A percentile compares a stretch with the other conserved stretches of the same genome.
These are phyloP conservation scores for Drosophila quinaria DNA, from an alignment of 2,888 invertebrate species.

Conservation along the genomic window DNA sequence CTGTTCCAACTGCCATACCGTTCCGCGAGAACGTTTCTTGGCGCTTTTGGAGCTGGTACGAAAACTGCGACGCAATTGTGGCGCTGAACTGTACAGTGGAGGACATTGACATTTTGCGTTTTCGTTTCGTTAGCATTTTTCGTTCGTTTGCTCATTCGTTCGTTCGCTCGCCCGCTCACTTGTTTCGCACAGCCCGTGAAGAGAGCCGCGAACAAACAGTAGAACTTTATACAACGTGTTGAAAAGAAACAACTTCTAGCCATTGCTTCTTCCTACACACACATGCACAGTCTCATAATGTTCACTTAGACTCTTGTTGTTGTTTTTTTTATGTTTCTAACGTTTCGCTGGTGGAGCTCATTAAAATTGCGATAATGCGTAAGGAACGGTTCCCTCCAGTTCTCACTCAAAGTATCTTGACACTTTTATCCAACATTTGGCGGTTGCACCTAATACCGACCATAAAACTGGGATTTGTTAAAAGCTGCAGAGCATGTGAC, in stretches of 20 bases:
- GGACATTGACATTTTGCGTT: conserved; percentile 85
- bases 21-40: conserved; percentile 65
- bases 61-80: conserved; percentile 82
- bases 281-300: neutral
- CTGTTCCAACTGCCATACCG: conserved; percentile 65
- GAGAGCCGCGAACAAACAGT: conserved; percentile 25
- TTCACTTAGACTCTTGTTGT: conserved; percentile 14
- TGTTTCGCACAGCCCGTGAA: conserved; percentile 56
- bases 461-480: conserved; percentile 42
- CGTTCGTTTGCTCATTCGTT: conserved; percentile 55
- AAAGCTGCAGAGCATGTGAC: conserved; percentile 25
- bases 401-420: conserved; percentile 55
- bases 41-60: conserved; percentile 58
- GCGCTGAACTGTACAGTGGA: conserved; percentile 81
- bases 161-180: conserved; percentile 63
- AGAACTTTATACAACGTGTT: conserved; percentile 47
- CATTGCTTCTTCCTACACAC: conserved; percentile 34
- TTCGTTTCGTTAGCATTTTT: conserved; percentile 83
- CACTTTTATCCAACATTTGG: conserved; percentile 54
- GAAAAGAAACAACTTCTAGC: conserved; percentile 61
- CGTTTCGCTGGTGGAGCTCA: conserved; percentile 63
- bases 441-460: conserved; percentile 37
- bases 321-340: conserved; percentile 29
- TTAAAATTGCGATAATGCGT: conserved; percentile 77
- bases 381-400: conserved; percentile 32